Evolutionary conservation across 2,113 vertebrate species (phyloP).

Genomic region (Myotis yumanensis): DNA sequence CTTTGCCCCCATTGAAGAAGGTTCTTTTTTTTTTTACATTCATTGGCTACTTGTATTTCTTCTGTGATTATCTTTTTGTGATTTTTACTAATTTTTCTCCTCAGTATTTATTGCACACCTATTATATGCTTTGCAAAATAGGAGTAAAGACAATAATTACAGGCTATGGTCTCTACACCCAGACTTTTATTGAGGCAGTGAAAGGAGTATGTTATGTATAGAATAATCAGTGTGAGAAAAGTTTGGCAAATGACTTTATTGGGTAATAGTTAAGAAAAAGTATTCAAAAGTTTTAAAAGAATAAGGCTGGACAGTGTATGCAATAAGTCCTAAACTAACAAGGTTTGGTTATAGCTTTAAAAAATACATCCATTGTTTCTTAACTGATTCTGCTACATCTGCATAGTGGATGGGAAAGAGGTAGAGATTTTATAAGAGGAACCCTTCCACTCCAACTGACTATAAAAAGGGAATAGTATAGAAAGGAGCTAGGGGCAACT

Average conservation of each 20-base stretch:
- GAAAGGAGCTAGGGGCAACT: background rate
- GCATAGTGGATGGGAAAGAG: background rate
- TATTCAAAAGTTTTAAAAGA: background rate
- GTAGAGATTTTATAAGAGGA: background rate
- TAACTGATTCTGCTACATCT: background rate
- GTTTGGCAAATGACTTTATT: conserved; percentile 8
- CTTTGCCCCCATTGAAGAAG: background rate
- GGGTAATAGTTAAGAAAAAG: conserved; percentile 9
- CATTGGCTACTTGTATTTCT: background rate
- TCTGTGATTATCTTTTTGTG: background rate
- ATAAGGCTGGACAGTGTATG: background rate
- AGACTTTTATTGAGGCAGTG: background rate
- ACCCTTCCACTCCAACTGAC: background rate
- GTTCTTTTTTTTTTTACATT: background rate
- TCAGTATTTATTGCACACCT: background rate
- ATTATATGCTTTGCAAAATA: background rate
- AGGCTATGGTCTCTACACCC: background rate
- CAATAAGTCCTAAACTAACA: background rate
- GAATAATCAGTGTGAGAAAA: conserved; percentile 18
- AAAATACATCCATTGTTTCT: background rate
- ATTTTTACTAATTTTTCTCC: conserved; percentile 32
- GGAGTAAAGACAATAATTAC: background rate
- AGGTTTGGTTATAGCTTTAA: background rate
- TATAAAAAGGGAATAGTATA: background rate
- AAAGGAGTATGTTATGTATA: background rate